Percentiles rank a stretch among this genome's conserved stretches.
Evolutionary conservation across 2,888 invertebrate species (phyloP).

Genomic region (Agrotis ipsilon): DNA sequence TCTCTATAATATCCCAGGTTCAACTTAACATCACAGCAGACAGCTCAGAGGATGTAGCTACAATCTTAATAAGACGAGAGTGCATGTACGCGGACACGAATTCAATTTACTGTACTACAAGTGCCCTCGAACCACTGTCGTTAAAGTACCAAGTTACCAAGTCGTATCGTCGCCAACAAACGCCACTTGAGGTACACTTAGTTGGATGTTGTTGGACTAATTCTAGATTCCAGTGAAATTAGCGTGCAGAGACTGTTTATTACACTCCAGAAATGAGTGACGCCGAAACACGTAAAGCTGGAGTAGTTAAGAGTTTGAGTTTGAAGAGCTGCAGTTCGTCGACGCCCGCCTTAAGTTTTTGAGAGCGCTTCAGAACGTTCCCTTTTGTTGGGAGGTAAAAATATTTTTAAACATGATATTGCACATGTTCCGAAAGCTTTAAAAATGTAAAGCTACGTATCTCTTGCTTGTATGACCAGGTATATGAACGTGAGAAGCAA

Average conservation of each 20-base stretch:
- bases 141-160: slow-evolving; percentile 47
- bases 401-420: not conserved
- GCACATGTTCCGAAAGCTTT: not conserved
- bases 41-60: slow-evolving; percentile 32
- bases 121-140: slow-evolving; percentile 67
- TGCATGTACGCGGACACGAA: slow-evolving; percentile 72
- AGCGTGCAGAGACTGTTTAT: slow-evolving; percentile 33
- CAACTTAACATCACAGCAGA: slow-evolving; percentile 7
- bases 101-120: slow-evolving; percentile 77
- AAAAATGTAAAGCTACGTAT: not conserved
- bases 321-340: not conserved
- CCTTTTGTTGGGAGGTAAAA: slow-evolving; percentile 18
- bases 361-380: slow-evolving; percentile 29
- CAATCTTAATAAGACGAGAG: slow-evolving; percentile 71
- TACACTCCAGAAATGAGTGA: slow-evolving; percentile 47
- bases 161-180: slow-evolving; percentile 51
- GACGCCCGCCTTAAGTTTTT: slow-evolving; percentile 38
- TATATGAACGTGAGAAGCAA: not conserved
- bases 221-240: slow-evolving; percentile 29
- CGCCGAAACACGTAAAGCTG: slow-evolving; percentile 39
- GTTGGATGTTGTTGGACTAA: slow-evolving; percentile 35
- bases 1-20: not conserved
- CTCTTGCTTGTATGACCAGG: not conserved
- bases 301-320: slow-evolving; percentile 17
- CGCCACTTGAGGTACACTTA: slow-evolving; percentile 43